Evolutionary conservation across 2,888 invertebrate genomes (phyloP).

Genomic region (Anagyrus pseudococci): DNA sequence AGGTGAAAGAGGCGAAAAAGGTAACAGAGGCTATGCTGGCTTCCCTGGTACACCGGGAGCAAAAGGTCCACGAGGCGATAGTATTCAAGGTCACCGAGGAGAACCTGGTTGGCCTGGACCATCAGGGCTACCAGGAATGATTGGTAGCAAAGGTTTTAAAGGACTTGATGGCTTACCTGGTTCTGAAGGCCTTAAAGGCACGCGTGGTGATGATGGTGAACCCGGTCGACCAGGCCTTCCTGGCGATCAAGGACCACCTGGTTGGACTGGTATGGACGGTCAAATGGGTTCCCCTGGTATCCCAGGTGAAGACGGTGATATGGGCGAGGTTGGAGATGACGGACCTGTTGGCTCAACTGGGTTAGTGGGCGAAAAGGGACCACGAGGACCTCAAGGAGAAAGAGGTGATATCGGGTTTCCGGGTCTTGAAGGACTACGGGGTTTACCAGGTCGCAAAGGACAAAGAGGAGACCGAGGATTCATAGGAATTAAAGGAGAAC

Average conservation of each 20-base stretch:
- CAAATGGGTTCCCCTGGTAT: slow-evolving; percentile 67
- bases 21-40: slow-evolving; percentile 65
- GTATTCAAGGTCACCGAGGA: slow-evolving; percentile 67
- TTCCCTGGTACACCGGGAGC: slow-evolving; percentile 61
- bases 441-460: slow-evolving; percentile 71
- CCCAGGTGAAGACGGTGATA: slow-evolving; percentile 63
- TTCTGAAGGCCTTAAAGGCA: slow-evolving; percentile 56
- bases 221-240: slow-evolving; percentile 64
- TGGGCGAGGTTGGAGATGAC: slow-evolving; percentile 69
- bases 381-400: slow-evolving; percentile 79
- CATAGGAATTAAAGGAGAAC: slow-evolving; percentile 69
- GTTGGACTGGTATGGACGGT: slow-evolving; percentile 59
- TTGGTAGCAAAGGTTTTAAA: slow-evolving; percentile 51
- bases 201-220: slow-evolving; percentile 62
- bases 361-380: slow-evolving; percentile 61
- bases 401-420: slow-evolving; percentile 73
- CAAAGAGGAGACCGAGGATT: slow-evolving; percentile 66
- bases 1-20: slow-evolving; percentile 61
- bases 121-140: slow-evolving; percentile 63
- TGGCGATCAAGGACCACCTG: slow-evolving; percentile 59
- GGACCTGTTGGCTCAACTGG: slow-evolving; percentile 68
- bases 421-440: slow-evolving; percentile 70
- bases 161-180: slow-evolving; percentile 59
- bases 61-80: slow-evolving; percentile 63
- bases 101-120: slow-evolving; percentile 65